Percentiles rank a stretch among this genome's conserved stretches.
Conservation (phyloP, 2,797 vertebrate species). For the Malacoraja senta region DNA sequence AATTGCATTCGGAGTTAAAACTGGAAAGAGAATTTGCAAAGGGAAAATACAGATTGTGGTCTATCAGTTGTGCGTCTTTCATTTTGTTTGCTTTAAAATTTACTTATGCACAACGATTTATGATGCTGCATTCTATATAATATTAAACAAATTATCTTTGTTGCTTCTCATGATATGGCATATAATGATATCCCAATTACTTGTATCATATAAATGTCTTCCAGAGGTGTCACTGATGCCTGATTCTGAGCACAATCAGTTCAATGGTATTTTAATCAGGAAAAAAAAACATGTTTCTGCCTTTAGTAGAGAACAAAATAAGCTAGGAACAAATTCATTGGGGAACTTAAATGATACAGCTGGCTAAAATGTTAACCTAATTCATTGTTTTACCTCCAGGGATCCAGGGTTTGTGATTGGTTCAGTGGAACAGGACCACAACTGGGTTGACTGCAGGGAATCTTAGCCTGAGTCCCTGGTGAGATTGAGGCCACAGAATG, state of each 20-base stretch:
- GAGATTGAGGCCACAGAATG: background rate
- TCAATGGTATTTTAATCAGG: constrained; percentile 12
- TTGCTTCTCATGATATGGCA: background rate
- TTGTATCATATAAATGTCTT: background rate
- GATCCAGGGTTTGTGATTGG: background rate
- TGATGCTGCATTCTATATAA: background rate
- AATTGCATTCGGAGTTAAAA: background rate
- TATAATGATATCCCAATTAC: background rate
- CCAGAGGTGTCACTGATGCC: background rate
- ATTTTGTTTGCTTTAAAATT: background rate
- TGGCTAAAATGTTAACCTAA: constrained; percentile 35
- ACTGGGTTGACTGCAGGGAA: constrained; percentile 17
- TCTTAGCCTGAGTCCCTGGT: background rate
- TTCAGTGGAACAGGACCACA: constrained; percentile 31
- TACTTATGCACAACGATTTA: background rate
- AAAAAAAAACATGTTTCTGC: background rate
- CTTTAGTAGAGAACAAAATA: background rate
- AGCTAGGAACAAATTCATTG: constrained; percentile 1
- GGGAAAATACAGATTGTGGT: background rate
- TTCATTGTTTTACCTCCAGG: constrained; percentile 4
- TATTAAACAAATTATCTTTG: background rate
- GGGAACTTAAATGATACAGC: constrained; percentile 13
- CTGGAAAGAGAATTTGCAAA: background rate
- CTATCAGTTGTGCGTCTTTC: background rate
- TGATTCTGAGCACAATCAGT: background rate